Conservation (phyloP, 2,113 vertebrate species). For the Podarcis raffonei region DNA sequence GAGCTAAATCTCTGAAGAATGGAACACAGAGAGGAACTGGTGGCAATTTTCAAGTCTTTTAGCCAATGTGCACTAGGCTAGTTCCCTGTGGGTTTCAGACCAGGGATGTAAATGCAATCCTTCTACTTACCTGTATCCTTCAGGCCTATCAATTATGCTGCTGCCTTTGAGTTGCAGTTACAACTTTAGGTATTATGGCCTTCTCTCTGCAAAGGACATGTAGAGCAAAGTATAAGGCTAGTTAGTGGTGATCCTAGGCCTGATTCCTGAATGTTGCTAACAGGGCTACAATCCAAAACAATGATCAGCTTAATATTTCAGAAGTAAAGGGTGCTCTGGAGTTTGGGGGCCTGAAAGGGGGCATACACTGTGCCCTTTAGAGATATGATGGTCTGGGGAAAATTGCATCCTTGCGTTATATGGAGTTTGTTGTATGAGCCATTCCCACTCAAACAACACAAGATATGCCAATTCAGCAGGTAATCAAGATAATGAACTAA, state of each 20-base stretch:
- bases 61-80: conserved; percentile 51
- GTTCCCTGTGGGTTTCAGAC: conserved; percentile 63
- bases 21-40: conserved; percentile 45
- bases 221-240: neutral
- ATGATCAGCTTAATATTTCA: neutral
- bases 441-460: neutral
- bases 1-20: conserved; percentile 59
- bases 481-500: neutral
- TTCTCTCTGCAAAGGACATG: conserved; percentile 40
- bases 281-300: conserved; percentile 8
- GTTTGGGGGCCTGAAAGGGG: neutral
- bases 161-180: conserved; percentile 17
- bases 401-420: neutral
- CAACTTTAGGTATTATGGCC: conserved; percentile 53
- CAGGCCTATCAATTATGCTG: conserved; percentile 57
- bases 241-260: conserved; percentile 17
- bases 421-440: neutral
- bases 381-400: neutral
- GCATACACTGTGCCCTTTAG: neutral
- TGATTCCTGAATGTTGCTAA: neutral
- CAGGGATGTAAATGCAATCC: conserved; percentile 61
- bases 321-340: neutral
- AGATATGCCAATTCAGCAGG: neutral
- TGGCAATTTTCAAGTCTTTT: conserved; percentile 70
- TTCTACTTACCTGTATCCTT: conserved; percentile 58